Evolutionary conservation across 2,797 vertebrate species (phyloP), one percentile per base, ranked within the genome.

Genomic region (Acanthurus lineatus): DNA sequence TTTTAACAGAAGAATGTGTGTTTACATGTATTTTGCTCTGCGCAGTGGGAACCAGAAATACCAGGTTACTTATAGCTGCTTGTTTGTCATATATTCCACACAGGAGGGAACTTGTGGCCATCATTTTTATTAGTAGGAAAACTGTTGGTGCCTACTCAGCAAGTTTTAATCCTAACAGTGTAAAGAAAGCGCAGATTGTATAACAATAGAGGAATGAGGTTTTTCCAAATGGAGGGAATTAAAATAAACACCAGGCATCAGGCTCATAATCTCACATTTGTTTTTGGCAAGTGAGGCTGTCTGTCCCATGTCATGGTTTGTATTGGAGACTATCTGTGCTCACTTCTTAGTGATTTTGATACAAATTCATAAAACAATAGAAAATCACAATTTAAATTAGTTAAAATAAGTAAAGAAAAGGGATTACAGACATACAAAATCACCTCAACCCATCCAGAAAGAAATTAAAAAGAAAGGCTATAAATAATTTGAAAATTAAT

Each of bases 111-210:
- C 32, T 10, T 20, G 48, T 8, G 54, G 66, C 57, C 51, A 12
- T 72, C 28, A 22, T 59, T 69, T 83, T 74, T 62, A 73, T 72
- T 78, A 16, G 57, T 44, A 61, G 72, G 44, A 75, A 81, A 75
- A 45, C 67, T 56, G 60, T 48, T 79, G 38, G 49, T 83, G 79
- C 80, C 15, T 4, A 74, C 44, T 82, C 67, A 77, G 73, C 73
- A 81, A 42, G 40, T 83, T 78, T 38, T 68, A 82, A 82, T 86
- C 77, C 78, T 35, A 48, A 58, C 61, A 16, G 38, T 57, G 56
- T 22, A 52, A 62, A 64, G 51, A 74, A 57, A 69, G 60, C 52
- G 54, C 80, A 86, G 74, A 77, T 62, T 83, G 52, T 22, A 32
- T 6, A 74, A 83, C 76, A 88, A 84, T 22, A 53, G 70, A 69